Conservation (phyloP, 2,888 invertebrate genomes). For the Eupithecia dodoneata region DNA sequence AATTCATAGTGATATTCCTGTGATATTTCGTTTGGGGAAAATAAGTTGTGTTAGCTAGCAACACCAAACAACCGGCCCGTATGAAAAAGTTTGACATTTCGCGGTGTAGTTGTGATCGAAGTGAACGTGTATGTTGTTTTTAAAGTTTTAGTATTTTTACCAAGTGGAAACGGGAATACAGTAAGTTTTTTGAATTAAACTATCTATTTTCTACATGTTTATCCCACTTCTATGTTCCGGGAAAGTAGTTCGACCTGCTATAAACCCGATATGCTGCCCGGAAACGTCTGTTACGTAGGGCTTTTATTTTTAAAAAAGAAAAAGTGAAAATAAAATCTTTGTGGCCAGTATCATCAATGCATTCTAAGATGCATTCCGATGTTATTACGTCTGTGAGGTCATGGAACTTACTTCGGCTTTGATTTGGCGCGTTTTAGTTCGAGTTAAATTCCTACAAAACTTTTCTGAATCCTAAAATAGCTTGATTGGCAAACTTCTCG, state of each 20-base stretch:
- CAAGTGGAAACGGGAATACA: conserved; percentile 68
- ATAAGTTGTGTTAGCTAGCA: conserved; percentile 51
- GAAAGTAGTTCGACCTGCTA: conserved; percentile 28
- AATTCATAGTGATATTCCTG: not conserved
- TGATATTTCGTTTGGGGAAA: conserved; percentile 44
- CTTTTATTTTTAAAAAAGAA: conserved; percentile 64
- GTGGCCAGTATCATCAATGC: conserved; percentile 73
- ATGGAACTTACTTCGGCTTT: conserved; percentile 56
- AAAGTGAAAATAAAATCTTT: conserved; percentile 73
- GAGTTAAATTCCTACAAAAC: conserved; percentile 25
- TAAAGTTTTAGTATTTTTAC: conserved; percentile 69
- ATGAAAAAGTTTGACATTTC: conserved; percentile 73
- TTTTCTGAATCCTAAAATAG: conserved; percentile 51
- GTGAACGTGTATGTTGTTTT: conserved; percentile 79
- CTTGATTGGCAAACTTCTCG: conserved; percentile 11
- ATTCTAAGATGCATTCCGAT: conserved; percentile 61
- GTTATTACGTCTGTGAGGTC: conserved; percentile 70
- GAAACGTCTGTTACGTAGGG: conserved; percentile 65
- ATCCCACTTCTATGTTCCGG: conserved; percentile 32
- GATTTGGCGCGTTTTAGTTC: conserved; percentile 62
- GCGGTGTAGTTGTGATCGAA: conserved; percentile 71
- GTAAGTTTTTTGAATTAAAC: conserved; percentile 77
- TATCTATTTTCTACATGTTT: conserved; percentile 45
- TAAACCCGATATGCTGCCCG: conserved; percentile 55
- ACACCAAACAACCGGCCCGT: conserved; percentile 54